Evolutionary conservation across 1,140 invertebrate species (phyloP).

Genomic region (Eciton burchellii): DNA sequence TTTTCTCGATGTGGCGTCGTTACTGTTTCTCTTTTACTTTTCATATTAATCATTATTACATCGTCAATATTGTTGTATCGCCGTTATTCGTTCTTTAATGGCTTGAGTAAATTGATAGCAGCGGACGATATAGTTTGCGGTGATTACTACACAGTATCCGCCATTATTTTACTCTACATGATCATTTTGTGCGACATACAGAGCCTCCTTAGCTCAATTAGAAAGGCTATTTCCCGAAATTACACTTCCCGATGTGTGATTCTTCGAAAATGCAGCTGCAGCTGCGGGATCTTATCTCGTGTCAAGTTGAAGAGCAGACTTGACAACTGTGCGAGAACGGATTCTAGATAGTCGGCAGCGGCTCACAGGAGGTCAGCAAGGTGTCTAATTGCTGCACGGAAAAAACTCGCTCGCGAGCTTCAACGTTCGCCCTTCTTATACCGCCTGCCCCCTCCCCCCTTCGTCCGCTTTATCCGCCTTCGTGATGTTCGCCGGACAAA

Average conservation of each 20-base stretch:
- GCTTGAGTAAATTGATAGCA: no score
- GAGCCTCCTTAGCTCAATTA: no score
- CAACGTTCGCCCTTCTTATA: conserved; percentile 41
- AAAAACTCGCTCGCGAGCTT: conserved; percentile 47
- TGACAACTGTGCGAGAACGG: conserved; percentile 19
- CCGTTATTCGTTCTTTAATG: no score
- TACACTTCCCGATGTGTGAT: no score
- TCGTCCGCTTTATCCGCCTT: conserved; percentile 50
- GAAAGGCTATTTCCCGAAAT: no score
- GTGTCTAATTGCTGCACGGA: conserved; percentile 57
- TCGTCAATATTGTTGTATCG: no score
- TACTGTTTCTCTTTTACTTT: no score
- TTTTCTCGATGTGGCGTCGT: neutral
- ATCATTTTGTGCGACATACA: no score
- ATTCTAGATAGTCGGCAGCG: conserved; percentile 24
- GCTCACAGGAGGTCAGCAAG: conserved; percentile 35
- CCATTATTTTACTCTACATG: no score
- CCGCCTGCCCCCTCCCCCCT: conserved; percentile 2
- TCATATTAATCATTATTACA: no score
- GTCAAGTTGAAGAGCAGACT: neutral
- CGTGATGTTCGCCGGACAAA: conserved; percentile 39
- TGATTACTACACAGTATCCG: no score
- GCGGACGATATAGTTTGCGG: no score
- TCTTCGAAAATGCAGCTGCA: neutral
- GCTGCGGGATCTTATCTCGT: neutral